Conservation (phyloP, 2,113 vertebrate genomes). For the Sigmodon hispidus region DNA sequence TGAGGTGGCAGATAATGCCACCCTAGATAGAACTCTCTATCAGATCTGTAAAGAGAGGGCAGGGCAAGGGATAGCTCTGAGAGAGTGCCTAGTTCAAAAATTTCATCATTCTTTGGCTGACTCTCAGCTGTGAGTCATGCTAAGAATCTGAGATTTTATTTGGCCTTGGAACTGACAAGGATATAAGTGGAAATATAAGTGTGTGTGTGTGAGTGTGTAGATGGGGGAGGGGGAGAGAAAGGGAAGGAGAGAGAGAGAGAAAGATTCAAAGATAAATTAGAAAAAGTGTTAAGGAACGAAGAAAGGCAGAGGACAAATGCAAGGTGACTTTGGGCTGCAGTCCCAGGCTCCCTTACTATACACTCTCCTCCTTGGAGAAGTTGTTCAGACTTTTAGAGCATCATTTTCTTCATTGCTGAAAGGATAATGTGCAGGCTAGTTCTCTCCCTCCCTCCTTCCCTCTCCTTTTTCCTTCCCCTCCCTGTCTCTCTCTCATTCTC, state of each 20-base stretch:
- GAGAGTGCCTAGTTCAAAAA: background rate
- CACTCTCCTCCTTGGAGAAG: background rate
- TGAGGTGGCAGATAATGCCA: background rate
- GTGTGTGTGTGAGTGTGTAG: background rate
- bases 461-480: too few relatives aligned
- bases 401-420: conserved; percentile 15
- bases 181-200: background rate
- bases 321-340: background rate
- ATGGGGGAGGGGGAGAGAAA: background rate
- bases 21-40: background rate
- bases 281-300: background rate
- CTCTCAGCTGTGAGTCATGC: background rate
- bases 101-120: conserved; percentile 2
- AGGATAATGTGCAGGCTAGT: background rate
- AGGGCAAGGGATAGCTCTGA: background rate
- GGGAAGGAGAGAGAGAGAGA: background rate
- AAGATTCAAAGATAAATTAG: background rate
- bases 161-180: background rate
- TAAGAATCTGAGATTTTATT: background rate
- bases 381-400: background rate
- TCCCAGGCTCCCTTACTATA: background rate
- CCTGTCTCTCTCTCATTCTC: background rate
- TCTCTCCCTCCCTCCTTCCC: background rate
- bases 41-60: background rate
- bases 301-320: background rate